Conservation (phyloP, 2,888 invertebrate genomes). For the Hyposoter dolosus region DNA sequence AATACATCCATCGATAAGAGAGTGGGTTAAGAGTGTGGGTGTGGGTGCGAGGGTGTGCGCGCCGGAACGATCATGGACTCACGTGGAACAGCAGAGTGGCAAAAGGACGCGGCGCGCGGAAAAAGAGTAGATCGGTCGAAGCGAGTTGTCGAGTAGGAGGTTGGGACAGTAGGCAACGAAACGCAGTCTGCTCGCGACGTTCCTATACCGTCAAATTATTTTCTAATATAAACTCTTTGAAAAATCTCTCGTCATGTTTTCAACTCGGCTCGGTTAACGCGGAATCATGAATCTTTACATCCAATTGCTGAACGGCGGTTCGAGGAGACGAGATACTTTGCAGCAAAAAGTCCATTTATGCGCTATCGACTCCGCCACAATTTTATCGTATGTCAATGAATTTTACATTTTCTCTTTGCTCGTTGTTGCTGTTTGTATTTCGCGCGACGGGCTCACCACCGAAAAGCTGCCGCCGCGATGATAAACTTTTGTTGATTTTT, state of each 20-base stretch:
- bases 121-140: conserved; percentile 47
- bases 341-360: conserved; percentile 12
- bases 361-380: conserved; percentile 5
- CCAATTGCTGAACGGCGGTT: not conserved
- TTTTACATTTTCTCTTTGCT: not conserved
- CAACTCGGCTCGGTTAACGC: not conserved
- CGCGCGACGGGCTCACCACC: not conserved
- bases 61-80: conserved; percentile 1
- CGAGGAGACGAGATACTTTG: not conserved
- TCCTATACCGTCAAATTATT: not conserved
- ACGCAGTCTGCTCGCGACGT: not conserved
- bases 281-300: not conserved
- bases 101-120: conserved; percentile 18
- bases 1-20: not conserved
- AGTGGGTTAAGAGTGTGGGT: not conserved
- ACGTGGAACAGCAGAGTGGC: conserved; percentile 19
- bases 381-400: conserved; percentile 22
- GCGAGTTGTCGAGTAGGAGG: conserved; percentile 31
- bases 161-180: conserved; percentile 45
- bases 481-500: not conserved
- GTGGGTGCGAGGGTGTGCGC: not conserved
- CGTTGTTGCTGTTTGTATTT: not conserved
- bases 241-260: not conserved
- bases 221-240: not conserved
- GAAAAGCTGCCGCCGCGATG: no score